A percentile compares a stretch with the other conserved stretches of the same genome.
These are phyloP conservation scores for Cyprinodon variegatus DNA, from an alignment of 2,113 vertebrate species.

Conservation along the genomic window DNA sequence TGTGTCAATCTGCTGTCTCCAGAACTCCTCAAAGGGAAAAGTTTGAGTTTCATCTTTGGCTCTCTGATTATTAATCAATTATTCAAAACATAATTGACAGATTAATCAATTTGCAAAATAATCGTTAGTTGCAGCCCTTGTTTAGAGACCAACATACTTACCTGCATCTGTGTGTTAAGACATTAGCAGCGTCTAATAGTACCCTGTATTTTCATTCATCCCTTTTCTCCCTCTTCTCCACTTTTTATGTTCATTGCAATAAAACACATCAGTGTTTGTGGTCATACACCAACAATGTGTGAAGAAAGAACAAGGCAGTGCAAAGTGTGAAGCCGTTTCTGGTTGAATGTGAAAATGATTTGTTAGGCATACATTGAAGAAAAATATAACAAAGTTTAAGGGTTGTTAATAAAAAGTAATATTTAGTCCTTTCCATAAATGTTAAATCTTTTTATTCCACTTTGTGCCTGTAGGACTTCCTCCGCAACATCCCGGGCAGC, in stretches of 20 bases:
- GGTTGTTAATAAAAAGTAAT: neutral
- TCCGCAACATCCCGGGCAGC: slow-evolving; percentile 90
- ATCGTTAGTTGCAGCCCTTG: too few species aligned
- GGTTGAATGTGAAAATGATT: neutral
- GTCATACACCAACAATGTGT: neutral
- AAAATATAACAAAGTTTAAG: neutral
- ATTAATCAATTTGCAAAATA: too few species aligned
- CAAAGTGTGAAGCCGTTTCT: neutral
- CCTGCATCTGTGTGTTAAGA: too few species aligned
- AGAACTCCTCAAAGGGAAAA: too few species aligned
- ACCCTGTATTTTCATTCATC: too few species aligned
- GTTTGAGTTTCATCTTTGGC: too few species aligned
- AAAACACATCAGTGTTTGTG: neutral
- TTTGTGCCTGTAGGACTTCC: slow-evolving; percentile 84
- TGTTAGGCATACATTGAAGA: neutral
- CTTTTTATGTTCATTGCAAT: neutral
- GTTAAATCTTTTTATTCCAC: neutral
- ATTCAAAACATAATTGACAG: too few species aligned
- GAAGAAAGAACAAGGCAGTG: neutral
- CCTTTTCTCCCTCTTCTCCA: too few species aligned
- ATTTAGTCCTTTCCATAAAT: neutral
- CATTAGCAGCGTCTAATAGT: too few species aligned
- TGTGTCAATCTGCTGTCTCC: too few species aligned
- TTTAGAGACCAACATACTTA: too few species aligned
- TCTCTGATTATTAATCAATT: too few species aligned